A percentile compares a stretch with the other conserved stretches of the same genome.
phyloP scores from a whole-genome alignment of 2,888 invertebrate species.

The Ceramica pisi region DNA sequence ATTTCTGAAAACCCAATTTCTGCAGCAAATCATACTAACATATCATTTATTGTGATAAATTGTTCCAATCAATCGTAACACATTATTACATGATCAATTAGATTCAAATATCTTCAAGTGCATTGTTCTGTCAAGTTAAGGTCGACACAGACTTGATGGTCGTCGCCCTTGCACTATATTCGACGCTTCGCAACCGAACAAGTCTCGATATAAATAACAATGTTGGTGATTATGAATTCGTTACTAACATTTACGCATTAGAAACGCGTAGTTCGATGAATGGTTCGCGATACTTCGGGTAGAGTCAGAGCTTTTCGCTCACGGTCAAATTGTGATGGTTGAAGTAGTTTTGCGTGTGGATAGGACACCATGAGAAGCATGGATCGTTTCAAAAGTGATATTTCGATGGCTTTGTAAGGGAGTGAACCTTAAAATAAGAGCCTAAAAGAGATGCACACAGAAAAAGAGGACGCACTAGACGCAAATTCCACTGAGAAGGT shows the following conservation, averaged over 20 bases:
- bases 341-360: conserved; percentile 14
- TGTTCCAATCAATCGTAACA: conserved; percentile 46
- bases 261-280: conserved; percentile 67
- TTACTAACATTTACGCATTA: conserved; percentile 74
- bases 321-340: conserved; percentile 22
- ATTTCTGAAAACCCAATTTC: conserved; percentile 26
- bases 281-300: conserved; percentile 34
- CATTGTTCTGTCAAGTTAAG: conserved; percentile 71
- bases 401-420: background rate
- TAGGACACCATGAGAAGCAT: background rate
- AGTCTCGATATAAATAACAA: conserved; percentile 71
- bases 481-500: too few relatives aligned
- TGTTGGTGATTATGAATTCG: conserved; percentile 76
- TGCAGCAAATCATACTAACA: conserved; percentile 4
- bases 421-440: too few relatives aligned
- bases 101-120: conserved; percentile 46
- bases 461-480: background rate
- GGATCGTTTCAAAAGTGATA: background rate
- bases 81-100: conserved; percentile 60
- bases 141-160: conserved; percentile 51
- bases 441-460: background rate
- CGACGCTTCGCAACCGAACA: conserved; percentile 70
- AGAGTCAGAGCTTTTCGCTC: conserved; percentile 41
- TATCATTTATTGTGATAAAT: conserved; percentile 43
- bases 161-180: conserved; percentile 78